phyloP scores from a whole-genome alignment of 2,113 vertebrate genomes.

The Carassius gibelio region DNA sequence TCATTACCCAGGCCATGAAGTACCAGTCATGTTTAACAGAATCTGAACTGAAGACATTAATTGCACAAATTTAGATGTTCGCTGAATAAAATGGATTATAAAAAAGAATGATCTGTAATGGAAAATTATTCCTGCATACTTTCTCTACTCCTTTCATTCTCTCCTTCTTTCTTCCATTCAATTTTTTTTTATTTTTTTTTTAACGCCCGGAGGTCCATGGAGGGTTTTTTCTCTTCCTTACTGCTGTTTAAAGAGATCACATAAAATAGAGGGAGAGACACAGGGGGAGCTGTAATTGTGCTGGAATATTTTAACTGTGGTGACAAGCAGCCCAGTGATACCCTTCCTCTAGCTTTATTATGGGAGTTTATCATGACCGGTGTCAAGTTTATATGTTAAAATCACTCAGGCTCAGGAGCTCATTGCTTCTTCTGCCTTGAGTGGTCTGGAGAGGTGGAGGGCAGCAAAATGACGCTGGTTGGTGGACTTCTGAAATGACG shows the following conservation, averaged over 20 bases:
- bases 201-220: conserved; percentile 42
- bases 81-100: conserved; percentile 34
- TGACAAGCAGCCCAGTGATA: conserved; percentile 51
- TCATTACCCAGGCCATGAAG: conserved; percentile 37
- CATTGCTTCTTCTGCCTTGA: conserved; percentile 30
- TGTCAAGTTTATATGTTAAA: conserved; percentile 55
- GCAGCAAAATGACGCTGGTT: background rate
- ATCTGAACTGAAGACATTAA: conserved; percentile 30
- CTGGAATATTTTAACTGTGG: conserved; percentile 61
- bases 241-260: conserved; percentile 60
- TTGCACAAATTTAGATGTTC: conserved; percentile 27
- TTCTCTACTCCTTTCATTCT: background rate
- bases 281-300: conserved; percentile 54
- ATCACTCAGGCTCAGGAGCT: conserved; percentile 36
- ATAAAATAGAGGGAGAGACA: conserved; percentile 57
- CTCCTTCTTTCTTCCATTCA: conserved; percentile 28
- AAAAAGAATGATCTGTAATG: conserved; percentile 35
- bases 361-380: conserved; percentile 54
- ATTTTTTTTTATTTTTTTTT: conserved; percentile 19
- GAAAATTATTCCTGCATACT: conserved; percentile 7
- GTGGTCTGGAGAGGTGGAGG: conserved; percentile 17
- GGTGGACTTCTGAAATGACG: background rate
- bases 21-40: conserved; percentile 32
- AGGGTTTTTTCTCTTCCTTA: conserved; percentile 53
- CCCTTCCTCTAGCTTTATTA: conserved; percentile 52